Evolutionary conservation across 2,888 invertebrate species (phyloP), one percentile per base, ranked within the genome.

Genomic region (Melieria crassipennis): DNA sequence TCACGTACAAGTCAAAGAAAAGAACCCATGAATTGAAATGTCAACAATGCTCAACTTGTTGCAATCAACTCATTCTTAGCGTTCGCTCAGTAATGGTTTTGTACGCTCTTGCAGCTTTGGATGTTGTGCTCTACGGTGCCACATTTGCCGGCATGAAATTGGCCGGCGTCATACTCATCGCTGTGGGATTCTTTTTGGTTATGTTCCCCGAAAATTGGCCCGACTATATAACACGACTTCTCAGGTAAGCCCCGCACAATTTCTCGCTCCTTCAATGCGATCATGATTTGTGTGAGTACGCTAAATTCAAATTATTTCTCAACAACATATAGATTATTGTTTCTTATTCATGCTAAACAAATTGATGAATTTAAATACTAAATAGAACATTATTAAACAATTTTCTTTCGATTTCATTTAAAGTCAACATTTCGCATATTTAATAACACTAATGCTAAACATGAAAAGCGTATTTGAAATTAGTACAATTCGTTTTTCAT

Each of bases 171-270:
- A 93, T 97, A 77, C 89, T 97, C 69, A 96, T 97, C 80, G 91
- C 93, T 0, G 93, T 95, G 69, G 97, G 97, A 67, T 96, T 97
- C 88, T 93, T 96, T 86, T 90, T 97, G 69, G 97, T 97, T 75
- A 94, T 97, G 92, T 94, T 97, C 80, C 97, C 97, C 0, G 95
- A 96, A 87, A 96, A 97, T 88, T 97, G 97, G 97, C 96, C 97
- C 0, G 95, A 96, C 85, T 97, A 96, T 87, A 94, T 97, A 86
- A 96, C 95, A 82, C 90, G 95, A 79, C 89, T 96, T 74, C 89
- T 97, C 80, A 92, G 96, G 95, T 96, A 89, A 88, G 89, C 84
- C 83, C 78, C 30, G 30, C 30, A 52, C 60, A 3, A 58, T 11
- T 50, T 60, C 52, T 43, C 6, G 10, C 10, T 47, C 47, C 6